phyloP scores from a whole-genome alignment of 2,888 invertebrate species.

The Lasioglossum morio region DNA sequence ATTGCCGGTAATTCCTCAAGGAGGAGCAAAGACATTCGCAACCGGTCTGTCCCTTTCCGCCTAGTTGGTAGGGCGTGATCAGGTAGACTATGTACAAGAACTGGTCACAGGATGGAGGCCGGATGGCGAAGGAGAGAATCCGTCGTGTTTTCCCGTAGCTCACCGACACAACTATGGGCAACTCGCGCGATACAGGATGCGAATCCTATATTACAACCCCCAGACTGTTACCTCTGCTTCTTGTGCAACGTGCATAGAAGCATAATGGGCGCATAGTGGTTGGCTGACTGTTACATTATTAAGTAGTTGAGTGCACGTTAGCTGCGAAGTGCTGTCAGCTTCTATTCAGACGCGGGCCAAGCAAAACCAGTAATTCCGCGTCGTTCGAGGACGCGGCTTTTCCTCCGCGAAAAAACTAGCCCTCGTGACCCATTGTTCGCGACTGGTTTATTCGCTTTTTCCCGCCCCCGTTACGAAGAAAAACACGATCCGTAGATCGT shows the following conservation, averaged over 20 bases:
- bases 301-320: constrained; percentile 82
- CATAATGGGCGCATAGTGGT: constrained; percentile 80
- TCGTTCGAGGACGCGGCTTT: constrained; percentile 25
- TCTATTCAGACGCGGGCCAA: constrained; percentile 73
- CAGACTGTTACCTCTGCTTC: constrained; percentile 69
- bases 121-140: constrained; percentile 16
- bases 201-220: constrained; percentile 70
- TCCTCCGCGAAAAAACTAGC: constrained; percentile 24
- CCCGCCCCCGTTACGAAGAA: background rate
- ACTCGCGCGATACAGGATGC: constrained; percentile 62
- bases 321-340: constrained; percentile 79
- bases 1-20: constrained; percentile 50
- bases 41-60: background rate
- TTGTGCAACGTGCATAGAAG: constrained; percentile 75
- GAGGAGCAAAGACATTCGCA: constrained; percentile 28
- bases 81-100: constrained; percentile 17
- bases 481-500: background rate
- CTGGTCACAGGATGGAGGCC: background rate
- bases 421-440: constrained; percentile 9
- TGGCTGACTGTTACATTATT: constrained; percentile 81
- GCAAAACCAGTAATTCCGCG: constrained; percentile 67
- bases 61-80: constrained; percentile 11
- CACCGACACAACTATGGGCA: constrained; percentile 49
- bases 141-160: constrained; percentile 41
- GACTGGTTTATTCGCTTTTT: constrained; percentile 18